Conservation (phyloP, 2,888 invertebrate species). For the Tipula lateralis region DNA sequence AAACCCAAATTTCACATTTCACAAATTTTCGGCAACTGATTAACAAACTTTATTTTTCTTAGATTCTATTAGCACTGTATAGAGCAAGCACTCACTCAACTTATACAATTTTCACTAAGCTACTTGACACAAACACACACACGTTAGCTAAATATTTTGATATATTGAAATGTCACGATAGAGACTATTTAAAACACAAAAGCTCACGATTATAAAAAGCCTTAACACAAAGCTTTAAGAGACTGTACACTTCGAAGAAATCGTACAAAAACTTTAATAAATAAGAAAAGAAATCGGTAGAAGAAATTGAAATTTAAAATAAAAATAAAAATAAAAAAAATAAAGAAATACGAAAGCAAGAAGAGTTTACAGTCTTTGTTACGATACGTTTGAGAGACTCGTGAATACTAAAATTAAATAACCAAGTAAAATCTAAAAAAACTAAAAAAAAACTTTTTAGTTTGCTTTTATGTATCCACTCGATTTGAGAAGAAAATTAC, state of each 20-base stretch:
- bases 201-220: background rate
- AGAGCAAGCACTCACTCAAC: background rate
- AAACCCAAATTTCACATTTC: background rate
- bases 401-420: background rate
- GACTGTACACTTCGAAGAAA: background rate
- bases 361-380: constrained; percentile 9
- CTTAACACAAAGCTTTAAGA: background rate
- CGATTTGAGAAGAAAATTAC: background rate
- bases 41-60: background rate
- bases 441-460: background rate
- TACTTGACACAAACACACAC: background rate
- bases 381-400: constrained; percentile 19
- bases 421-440: background rate
- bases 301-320: background rate
- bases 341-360: background rate
- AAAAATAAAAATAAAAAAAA: background rate
- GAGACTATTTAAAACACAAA: background rate
- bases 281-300: background rate
- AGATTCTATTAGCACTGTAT: background rate
- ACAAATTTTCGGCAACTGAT: background rate
- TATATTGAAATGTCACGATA: background rate
- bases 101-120: background rate
- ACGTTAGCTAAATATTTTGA: background rate
- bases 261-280: background rate
- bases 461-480: background rate